These are phyloP conservation scores for Melieria omissa DNA, from an alignment of 2,888 invertebrate species.

Conservation along the genomic window DNA sequence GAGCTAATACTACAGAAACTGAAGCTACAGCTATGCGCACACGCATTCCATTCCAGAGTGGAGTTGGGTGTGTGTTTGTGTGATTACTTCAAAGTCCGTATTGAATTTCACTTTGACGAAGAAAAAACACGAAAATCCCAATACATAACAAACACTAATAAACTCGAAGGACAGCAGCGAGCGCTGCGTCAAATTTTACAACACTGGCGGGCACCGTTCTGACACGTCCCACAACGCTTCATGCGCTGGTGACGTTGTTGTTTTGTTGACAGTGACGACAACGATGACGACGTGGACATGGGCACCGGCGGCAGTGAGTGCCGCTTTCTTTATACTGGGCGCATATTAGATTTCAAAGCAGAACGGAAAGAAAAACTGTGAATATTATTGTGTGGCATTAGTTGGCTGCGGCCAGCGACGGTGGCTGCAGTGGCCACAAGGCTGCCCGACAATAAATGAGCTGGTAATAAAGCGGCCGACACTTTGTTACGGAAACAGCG, in stretches of 20 bases:
- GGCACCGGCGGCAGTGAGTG: background rate
- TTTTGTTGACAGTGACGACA: background rate
- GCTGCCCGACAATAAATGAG: too few relatives aligned
- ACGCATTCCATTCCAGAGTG: background rate
- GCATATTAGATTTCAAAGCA: slow-evolving; percentile 26
- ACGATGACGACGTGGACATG: background rate
- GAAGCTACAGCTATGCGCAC: too few relatives aligned
- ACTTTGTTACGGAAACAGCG: background rate
- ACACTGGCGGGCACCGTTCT: background rate
- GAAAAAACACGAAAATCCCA: background rate
- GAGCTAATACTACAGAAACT: too few relatives aligned
- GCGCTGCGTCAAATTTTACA: background rate
- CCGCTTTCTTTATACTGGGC: slow-evolving; percentile 29
- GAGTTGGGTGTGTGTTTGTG: background rate
- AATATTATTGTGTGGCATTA: background rate
- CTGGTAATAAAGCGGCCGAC: too few relatives aligned
- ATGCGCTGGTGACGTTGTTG: background rate
- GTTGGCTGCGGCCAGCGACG: too few relatives aligned
- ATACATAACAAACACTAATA: background rate
- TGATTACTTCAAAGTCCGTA: background rate
- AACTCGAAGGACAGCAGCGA: background rate
- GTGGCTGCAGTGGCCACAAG: too few relatives aligned
- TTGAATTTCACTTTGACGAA: background rate
- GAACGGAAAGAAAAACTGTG: background rate
- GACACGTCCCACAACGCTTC: background rate